Evolutionary conservation across 2,888 invertebrate species (phyloP).

Genomic region (Autographa pulchrina): DNA sequence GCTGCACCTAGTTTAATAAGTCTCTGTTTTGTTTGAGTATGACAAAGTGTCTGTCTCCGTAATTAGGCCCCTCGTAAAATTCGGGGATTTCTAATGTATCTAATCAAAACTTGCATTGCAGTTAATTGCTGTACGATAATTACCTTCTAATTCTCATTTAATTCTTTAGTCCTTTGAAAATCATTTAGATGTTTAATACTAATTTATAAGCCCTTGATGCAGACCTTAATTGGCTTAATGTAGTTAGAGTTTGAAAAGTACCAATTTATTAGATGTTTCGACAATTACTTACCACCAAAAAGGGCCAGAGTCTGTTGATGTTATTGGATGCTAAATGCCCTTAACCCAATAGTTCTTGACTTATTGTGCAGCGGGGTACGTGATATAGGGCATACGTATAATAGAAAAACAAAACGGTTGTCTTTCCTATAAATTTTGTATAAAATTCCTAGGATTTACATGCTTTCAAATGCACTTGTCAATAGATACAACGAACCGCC

Average conservation of each 20-base stretch:
- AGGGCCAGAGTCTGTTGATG: constrained; percentile 30
- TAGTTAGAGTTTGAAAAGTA: constrained; percentile 14
- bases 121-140: neutral
- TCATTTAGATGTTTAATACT: constrained; percentile 8
- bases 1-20: too few relatives aligned
- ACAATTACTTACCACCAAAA: constrained; percentile 9
- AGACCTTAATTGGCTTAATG: constrained; percentile 40
- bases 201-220: constrained; percentile 38
- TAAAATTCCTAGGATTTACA: too few relatives aligned
- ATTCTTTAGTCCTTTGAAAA: neutral
- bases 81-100: too few relatives aligned
- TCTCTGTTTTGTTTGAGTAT: too few relatives aligned
- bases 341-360: neutral
- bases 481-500: too few relatives aligned
- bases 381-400: too few relatives aligned
- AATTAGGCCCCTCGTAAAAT: too few relatives aligned
- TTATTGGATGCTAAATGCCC: neutral
- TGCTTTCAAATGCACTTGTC: too few relatives aligned
- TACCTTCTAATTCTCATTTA: constrained; percentile 12
- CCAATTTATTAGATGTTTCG: constrained; percentile 1
- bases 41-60: neutral
- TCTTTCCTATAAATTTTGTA: too few relatives aligned
- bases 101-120: too few relatives aligned
- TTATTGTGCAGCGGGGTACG: too few relatives aligned
- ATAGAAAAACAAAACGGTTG: too few relatives aligned